Percentiles rank a stretch among this genome's conserved stretches.
These are phyloP conservation scores for Teleiodes luculella DNA, from an alignment of 2,888 invertebrate genomes.

Conservation along the genomic window DNA sequence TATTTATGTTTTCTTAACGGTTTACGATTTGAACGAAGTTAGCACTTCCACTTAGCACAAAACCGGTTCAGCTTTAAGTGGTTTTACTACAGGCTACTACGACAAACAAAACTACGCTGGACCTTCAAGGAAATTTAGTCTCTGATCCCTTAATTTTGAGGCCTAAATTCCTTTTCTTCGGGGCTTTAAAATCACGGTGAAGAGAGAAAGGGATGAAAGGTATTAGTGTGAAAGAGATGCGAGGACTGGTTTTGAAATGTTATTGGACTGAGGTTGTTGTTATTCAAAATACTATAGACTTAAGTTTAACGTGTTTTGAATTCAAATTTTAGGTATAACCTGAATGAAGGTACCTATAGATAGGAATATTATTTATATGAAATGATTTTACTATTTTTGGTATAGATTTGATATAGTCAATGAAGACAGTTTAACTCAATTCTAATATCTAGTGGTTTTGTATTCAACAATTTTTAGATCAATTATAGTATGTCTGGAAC, in stretches of 20 bases:
- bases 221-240: constrained; percentile 30
- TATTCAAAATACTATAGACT: constrained; percentile 2
- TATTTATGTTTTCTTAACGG: constrained; percentile 58
- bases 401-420: too few species aligned
- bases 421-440: too few species aligned
- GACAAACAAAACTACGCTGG: background rate
- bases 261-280: constrained; percentile 8
- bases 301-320: background rate
- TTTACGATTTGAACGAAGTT: constrained; percentile 58
- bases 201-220: constrained; percentile 34
- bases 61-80: too few species aligned
- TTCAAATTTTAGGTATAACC: background rate
- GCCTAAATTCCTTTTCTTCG: background rate
- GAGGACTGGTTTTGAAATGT: constrained; percentile 42
- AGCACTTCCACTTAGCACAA: constrained; percentile 55
- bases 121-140: background rate
- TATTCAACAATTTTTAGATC: too few species aligned
- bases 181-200: background rate
- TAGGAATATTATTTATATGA: too few species aligned
- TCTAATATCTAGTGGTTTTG: too few species aligned
- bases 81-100: constrained; percentile 72
- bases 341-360: too few species aligned
- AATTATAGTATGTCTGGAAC: too few species aligned
- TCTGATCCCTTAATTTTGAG: background rate
- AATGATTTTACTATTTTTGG: too few species aligned